Evolutionary conservation across 2,797 vertebrate species (phyloP).

Genomic region (Pipistrellus nathusii): DNA sequence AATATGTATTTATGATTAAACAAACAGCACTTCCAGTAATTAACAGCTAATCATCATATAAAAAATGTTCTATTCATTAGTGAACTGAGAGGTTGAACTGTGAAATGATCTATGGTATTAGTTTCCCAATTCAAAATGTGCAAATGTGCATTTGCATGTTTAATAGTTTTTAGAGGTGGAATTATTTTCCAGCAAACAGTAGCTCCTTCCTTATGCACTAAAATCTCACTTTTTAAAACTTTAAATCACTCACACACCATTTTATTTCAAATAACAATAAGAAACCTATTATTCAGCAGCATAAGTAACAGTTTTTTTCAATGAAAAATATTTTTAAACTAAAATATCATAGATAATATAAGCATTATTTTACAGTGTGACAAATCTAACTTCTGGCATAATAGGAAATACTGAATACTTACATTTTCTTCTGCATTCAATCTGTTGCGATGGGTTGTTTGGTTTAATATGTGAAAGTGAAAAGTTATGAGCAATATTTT

Average conservation of each 20-base stretch:
- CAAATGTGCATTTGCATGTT: background rate
- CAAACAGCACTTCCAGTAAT: background rate
- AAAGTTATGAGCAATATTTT: background rate
- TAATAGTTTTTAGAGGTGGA: background rate
- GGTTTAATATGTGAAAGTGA: background rate
- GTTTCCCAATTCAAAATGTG: background rate
- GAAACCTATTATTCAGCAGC: background rate
- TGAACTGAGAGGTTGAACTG: background rate
- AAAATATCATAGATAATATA: background rate
- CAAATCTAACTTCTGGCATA: background rate
- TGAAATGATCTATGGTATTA: background rate
- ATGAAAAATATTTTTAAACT: background rate
- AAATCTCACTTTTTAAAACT: background rate
- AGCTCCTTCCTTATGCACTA: background rate
- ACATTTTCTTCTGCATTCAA: background rate
- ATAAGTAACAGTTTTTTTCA: background rate
- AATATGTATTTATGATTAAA: conserved; percentile 1
- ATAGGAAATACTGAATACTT: background rate
- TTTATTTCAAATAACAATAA: conserved; percentile 9
- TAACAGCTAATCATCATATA: background rate
- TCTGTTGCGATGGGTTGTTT: background rate
- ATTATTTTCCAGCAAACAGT: background rate
- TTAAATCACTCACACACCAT: background rate
- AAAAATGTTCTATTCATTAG: background rate
- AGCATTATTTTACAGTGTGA: background rate